Base-by-base conservation (phyloP, 2,797 vertebrate species). In the Holocentrus rufus region DNA sequence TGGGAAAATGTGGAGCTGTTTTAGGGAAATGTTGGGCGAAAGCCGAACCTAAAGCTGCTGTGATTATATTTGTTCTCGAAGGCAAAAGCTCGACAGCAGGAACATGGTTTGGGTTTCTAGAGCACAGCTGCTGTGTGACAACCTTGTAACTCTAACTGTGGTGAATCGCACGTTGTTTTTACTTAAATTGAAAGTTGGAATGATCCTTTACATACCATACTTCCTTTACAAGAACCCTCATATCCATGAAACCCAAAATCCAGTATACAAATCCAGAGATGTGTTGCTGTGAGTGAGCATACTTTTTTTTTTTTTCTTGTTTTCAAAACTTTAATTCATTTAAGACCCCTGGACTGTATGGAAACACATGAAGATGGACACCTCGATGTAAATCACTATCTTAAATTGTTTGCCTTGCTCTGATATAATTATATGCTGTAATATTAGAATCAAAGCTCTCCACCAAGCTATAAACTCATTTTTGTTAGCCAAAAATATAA, bases 401-500 rank as follows among this genome's bases (percentile, higher is more conserved):
- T 11, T 42, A 42, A 42, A 42, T 11, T 11, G 11, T 42, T 3
- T 3, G 10, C 39, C 11, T 42, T 42, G 39, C 10, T 42, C n/a
- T 49, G 46, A 47, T 31, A 49, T 53, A 56, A 5, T 57, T 67
- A 39, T 67, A 39, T 15, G 30, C 15, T 20, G 13, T 3, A 65
- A 17, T 31, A 34, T 15, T 55, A 30, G 53, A 17, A 30, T 20
- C 17, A 11, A 39, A 56, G 27, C 53, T n/a, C 53, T 30, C 17
- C 22, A 23, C 55, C 34, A 8, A 49, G 46, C 52, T 67, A 67
- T 20, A 53, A 67, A 74, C 61, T 36, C n/a, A 14, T 34, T 25
- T 69, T 79, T 69, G 5, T 27, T 66, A 60, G 47, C 56, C 72
- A 83, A 58, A 76, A 68, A 86, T 85, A 87, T 74, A 88, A 67